Base-by-base conservation (phyloP, 2,113 vertebrate genomes). In the Piaya cayana region DNA sequence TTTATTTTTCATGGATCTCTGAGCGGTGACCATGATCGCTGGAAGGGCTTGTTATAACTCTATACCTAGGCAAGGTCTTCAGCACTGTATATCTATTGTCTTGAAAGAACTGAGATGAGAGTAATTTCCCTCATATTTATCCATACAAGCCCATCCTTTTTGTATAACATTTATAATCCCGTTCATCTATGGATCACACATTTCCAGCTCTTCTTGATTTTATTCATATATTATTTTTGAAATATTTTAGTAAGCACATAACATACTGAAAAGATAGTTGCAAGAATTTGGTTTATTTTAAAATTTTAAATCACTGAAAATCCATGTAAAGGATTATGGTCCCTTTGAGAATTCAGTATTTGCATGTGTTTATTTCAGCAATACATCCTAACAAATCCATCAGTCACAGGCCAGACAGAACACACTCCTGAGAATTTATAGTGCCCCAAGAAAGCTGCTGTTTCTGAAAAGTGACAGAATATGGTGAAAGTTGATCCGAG, bases 221-320 rank as follows among this genome's bases (percentile, higher is more conserved):
- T 82, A 9, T 76, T 77, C 67, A 91, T 56, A 43, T 90, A 82
- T 39, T 94, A 87, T 34, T 53, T 92, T 88, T 84, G 27, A 96
- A 96, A 91, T 93, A 78, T 91, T 90, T 86, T 39, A 39, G 5
- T 70, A 88, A 96, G 63, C 58, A 29, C 26, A 23, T 64, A 26
- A 18, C 70, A 36, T 56, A 74, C 78, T 78, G 25, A 93, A 88
- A 37, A 95, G 55, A 64, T 10, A 75, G 39, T 56, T 80, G 14
- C 36, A 82, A 72, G 76, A 52, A 67, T 85, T 77, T 82, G 22
- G 1, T 6, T 39, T 14, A 16, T 82, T 62, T 77, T 56, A 23
- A 13, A 53, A 91, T 68, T 90, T 86, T 88, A 42, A 74, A 93
- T 71, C 88, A 60, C 36, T 82, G 49, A 91, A 90, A 84, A 91